Percentiles rank a stretch among this genome's conserved stretches.
These are phyloP conservation scores for Glossophaga mutica DNA, from an alignment of 2,797 vertebrate genomes.

Conservation along the genomic window DNA sequence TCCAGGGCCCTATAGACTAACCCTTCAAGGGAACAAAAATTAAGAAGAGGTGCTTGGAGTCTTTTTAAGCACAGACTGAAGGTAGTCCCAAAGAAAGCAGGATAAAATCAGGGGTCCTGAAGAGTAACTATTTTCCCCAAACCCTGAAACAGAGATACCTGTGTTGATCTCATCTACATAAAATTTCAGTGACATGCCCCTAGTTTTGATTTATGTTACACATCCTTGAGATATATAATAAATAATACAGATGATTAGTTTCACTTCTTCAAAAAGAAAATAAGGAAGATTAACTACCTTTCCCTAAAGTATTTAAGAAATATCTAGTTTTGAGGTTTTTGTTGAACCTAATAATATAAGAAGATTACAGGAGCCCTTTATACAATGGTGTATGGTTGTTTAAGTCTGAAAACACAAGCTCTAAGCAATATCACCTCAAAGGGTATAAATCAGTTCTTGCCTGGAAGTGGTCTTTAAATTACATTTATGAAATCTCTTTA, in stretches of 20 bases:
- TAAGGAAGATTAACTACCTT: constrained; percentile 8
- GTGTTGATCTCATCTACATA: background rate
- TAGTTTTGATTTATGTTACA: background rate
- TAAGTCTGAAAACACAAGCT: background rate
- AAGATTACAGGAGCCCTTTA: background rate
- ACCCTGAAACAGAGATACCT: background rate
- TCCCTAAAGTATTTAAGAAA: background rate
- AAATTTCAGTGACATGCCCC: background rate
- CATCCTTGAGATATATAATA: background rate
- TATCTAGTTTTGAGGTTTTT: background rate
- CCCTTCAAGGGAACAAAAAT: background rate
- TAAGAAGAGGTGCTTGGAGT: background rate
- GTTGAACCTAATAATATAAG: background rate
- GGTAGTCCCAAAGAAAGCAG: background rate
- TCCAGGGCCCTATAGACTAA: background rate
- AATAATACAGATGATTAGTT: background rate
- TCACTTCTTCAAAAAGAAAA: background rate
- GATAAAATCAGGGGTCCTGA: background rate
- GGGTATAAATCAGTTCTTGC: background rate
- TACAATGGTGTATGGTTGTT: background rate
- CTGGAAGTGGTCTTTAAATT: background rate
- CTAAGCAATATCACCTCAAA: background rate
- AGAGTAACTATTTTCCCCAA: background rate
- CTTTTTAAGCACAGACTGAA: background rate
- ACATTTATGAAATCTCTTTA: background rate